Conservation (phyloP, 2,888 invertebrate genomes). For the Temnothorax rugatulus region DNA sequence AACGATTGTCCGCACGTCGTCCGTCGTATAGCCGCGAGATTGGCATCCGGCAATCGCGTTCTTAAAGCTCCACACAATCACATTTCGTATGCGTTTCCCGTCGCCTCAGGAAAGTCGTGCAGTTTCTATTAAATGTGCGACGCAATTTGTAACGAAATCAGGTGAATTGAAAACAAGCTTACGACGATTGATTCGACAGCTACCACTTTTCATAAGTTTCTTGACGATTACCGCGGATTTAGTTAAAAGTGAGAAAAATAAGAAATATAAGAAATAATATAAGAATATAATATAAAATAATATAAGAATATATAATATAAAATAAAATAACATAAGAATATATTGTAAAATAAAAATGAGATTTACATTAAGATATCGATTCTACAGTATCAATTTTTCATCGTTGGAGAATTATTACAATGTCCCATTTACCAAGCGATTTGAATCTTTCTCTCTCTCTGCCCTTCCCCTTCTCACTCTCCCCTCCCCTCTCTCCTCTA, state of each 20-base stretch:
- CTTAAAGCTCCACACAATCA: neutral
- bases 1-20: conserved; percentile 53
- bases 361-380: neutral
- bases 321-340: neutral
- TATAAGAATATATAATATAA: neutral
- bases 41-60: conserved; percentile 14
- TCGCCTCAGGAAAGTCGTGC: conserved; percentile 12
- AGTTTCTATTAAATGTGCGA: neutral
- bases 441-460: neutral
- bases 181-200: neutral
- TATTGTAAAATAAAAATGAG: neutral
- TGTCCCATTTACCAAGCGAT: conserved; percentile 15
- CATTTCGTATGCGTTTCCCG: neutral
- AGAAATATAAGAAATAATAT: neutral
- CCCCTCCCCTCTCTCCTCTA: neutral
- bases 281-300: neutral
- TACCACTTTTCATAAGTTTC: neutral
- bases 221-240: neutral
- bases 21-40: conserved; percentile 25
- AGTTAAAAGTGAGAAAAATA: neutral
- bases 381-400: neutral
- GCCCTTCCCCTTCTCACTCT: neutral
- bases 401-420: neutral
- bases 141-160: neutral
- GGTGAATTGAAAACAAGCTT: neutral